Conservation (phyloP, 2,888 invertebrate genomes). For the Pocota personata region DNA sequence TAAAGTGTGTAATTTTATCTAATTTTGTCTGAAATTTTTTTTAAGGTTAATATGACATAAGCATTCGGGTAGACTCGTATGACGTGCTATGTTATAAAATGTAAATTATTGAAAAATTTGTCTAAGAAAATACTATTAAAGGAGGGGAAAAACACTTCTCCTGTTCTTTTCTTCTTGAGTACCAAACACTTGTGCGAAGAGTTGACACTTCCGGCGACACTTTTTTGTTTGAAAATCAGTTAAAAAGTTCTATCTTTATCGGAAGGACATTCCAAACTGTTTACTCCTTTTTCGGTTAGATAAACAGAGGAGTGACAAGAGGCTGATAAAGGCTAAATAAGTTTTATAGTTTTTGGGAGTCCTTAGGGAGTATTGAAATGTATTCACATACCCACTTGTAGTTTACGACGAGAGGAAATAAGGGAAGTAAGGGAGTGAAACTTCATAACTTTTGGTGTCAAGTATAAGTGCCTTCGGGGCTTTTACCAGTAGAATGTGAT, state of each 20-base stretch:
- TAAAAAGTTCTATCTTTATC: background rate
- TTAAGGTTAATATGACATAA: background rate
- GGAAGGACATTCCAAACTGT: background rate
- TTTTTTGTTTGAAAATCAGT: background rate
- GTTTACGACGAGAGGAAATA: background rate
- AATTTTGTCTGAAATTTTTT: background rate
- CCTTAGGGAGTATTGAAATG: background rate
- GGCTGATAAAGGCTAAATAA: background rate
- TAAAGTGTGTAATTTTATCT: constrained; percentile 1
- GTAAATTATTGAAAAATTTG: background rate
- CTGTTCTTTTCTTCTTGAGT: background rate
- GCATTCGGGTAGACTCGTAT: background rate
- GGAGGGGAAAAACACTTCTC: too few species aligned
- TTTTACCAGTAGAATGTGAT: background rate
- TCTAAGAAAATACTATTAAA: background rate
- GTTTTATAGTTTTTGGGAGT: background rate
- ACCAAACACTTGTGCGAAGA: background rate
- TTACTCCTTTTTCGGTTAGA: background rate
- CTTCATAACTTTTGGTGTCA: background rate
- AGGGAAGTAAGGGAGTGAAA: background rate
- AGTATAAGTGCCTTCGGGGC: background rate
- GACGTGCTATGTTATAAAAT: background rate
- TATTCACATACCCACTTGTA: background rate
- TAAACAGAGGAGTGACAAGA: background rate
- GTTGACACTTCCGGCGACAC: constrained; percentile 18